These are phyloP conservation scores for Trissolcus japonicus DNA, from an alignment of 2,888 invertebrate species.

Conservation along the genomic window DNA sequence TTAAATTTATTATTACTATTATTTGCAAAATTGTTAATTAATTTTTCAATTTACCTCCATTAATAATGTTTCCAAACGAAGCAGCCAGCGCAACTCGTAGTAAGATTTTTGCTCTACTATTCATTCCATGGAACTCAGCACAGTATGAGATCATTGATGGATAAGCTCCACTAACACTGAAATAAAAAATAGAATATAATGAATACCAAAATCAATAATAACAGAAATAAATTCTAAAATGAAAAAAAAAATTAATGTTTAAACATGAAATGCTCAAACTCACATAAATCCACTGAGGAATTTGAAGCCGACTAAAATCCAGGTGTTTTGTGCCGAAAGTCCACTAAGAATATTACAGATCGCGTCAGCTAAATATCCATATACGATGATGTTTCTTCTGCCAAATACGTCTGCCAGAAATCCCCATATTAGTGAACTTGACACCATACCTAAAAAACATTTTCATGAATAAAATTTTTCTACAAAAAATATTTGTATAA, in stretches of 20 bases:
- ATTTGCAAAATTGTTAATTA: not conserved
- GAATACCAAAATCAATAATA: not conserved
- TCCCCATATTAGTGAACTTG: constrained; percentile 87
- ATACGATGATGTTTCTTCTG: constrained; percentile 81
- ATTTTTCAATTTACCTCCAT: constrained; percentile 65
- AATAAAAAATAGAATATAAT: constrained; percentile 62
- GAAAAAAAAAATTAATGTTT: not conserved
- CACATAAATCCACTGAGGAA: constrained; percentile 85
- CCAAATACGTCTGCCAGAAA: constrained; percentile 86
- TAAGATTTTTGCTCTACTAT: constrained; percentile 81
- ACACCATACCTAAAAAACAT: constrained; percentile 82
- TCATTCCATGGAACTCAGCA: constrained; percentile 83
- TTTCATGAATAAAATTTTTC: not conserved
- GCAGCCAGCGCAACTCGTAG: constrained; percentile 83
- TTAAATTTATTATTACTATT: too few species aligned
- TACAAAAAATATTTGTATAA: too few species aligned
- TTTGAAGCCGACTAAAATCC: constrained; percentile 82
- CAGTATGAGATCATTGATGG: constrained; percentile 84
- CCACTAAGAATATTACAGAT: constrained; percentile 81
- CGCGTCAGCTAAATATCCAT: constrained; percentile 82
- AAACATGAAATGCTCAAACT: constrained; percentile 69
- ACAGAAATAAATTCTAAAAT: too few species aligned
- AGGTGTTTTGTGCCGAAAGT: constrained; percentile 81
- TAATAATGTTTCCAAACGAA: constrained; percentile 80
- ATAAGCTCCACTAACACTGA: constrained; percentile 83